Percentiles rank a stretch among this genome's conserved stretches.
These are phyloP conservation scores for Morpho deidamia DNA, from an alignment of 2,888 invertebrate species.

Conservation along the genomic window DNA sequence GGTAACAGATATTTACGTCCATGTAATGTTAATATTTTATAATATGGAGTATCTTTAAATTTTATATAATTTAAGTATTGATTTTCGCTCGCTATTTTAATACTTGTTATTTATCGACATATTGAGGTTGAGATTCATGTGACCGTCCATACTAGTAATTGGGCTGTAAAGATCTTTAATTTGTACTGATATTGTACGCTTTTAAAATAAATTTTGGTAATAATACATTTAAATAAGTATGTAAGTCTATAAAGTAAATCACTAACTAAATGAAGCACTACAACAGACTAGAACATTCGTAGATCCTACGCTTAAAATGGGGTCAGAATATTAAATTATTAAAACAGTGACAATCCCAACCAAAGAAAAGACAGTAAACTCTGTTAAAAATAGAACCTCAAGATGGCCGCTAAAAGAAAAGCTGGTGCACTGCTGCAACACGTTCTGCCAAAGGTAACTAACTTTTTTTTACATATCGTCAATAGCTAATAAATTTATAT, in stretches of 20 bases:
- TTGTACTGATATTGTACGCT: no score
- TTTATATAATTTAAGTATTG: no score
- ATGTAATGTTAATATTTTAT: no score
- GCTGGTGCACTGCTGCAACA: constrained; percentile 86
- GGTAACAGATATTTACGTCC: no score
- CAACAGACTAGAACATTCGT: constrained; percentile 7
- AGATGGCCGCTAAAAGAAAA: constrained; percentile 87
- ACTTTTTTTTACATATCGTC: constrained; percentile 30
- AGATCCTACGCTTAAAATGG: constrained; percentile 39
- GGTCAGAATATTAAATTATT: constrained; percentile 47
- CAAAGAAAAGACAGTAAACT: constrained; percentile 62
- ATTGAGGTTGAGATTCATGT: no score
- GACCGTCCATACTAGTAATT: no score
- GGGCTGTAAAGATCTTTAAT: no score
- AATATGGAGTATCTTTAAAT: no score
- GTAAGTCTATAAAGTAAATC: neutral
- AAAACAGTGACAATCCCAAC: constrained; percentile 39
- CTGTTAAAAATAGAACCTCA: constrained; percentile 49
- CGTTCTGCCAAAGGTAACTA: constrained; percentile 75
- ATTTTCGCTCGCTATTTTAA: no score
- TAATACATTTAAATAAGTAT: no score
- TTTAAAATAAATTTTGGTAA: no score
- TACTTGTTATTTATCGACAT: no score
- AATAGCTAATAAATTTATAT: constrained; percentile 28
- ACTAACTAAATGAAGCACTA: constrained; percentile 19